phyloP scores from a whole-genome alignment of 2,797 vertebrate species.

The Cetoscarus ocellatus region DNA sequence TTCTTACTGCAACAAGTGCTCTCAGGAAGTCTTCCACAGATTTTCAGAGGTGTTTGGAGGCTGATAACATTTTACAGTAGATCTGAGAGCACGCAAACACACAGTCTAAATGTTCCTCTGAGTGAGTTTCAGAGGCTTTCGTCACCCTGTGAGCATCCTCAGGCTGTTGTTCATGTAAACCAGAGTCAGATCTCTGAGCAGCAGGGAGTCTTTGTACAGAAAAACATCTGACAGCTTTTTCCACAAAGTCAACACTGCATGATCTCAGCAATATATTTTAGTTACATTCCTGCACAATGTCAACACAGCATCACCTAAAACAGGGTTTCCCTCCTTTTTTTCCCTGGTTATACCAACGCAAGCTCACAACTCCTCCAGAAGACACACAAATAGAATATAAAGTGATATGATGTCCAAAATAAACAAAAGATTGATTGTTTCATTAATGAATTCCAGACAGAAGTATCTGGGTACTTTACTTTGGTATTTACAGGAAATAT shows the following conservation, averaged over 20 bases:
- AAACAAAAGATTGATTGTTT: no score
- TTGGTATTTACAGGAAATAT: no score
- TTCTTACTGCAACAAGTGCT: conserved; percentile 3
- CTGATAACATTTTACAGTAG: not conserved
- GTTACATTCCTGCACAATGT: not conserved
- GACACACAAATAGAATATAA: no score
- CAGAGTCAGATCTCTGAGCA: conserved; percentile 31
- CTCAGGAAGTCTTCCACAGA: not conserved
- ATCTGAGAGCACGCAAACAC: conserved; percentile 20
- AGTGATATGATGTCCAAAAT: no score
- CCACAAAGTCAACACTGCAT: not conserved
- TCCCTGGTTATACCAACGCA: no score
- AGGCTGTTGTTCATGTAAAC: conserved; percentile 16
- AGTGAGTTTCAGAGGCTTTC: conserved; percentile 62
- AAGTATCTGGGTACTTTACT: no score
- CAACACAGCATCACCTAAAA: no score
- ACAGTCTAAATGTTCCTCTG: not conserved
- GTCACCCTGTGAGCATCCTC: conserved; percentile 46
- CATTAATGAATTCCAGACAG: no score
- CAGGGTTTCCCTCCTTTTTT: no score
- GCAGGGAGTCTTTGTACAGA: not conserved
- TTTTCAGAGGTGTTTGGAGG: conserved; percentile 1
- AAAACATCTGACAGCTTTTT: not conserved
- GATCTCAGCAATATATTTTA: not conserved
- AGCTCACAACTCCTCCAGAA: no score